Evolutionary conservation across 2,113 vertebrate species (phyloP), one percentile per base, ranked within the genome.

Genomic region (Pomatostomus ruficeps): DNA sequence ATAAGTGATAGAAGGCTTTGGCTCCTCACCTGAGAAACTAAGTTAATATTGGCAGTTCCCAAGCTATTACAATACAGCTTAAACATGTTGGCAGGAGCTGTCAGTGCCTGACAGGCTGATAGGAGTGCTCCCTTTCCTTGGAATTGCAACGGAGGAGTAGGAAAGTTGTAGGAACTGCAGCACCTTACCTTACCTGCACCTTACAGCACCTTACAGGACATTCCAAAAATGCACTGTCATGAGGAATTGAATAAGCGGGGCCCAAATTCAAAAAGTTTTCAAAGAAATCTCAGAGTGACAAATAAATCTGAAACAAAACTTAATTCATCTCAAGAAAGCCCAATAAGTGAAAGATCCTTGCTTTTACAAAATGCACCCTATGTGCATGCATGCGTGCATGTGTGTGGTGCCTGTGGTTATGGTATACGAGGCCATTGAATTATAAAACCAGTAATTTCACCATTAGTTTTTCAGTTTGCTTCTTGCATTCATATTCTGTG

Each of bases 381-480:
- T 86, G 57, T 66, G 74, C 45, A 40, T 70, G 63, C 54, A 67
- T 1, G 7, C 5, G 0, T 70, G 62, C 48, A 55, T 8, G 14
- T 89, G 89, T 97, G 96, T 96, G 91, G 91, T 48, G 85, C 65
- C 84, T 75, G 72, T 57, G 83, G 83, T 93, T 96, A 74, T 54
- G 59, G 87, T 95, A 92, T 38, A 96, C 93, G 93, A 92, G 84
- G 81, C 80, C 88, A 43, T 45, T 93, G 93, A 97, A 78, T 97
- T 97, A 98, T 97, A 97, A 97, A 95, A 94, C 91, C 89, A 95
- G 72, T 83, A 96, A 96, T 97, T 97, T 96, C 93, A 77, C 89
- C 94, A 96, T 98, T 98, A 96, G 76, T 91, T 96, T 97, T 97
- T 91, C 85, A 92, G 95, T 94, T 97, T 97, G 73, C 93, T 94